Conservation (phyloP, 2,888 invertebrate species). For the Cephus pygmeus region DNA sequence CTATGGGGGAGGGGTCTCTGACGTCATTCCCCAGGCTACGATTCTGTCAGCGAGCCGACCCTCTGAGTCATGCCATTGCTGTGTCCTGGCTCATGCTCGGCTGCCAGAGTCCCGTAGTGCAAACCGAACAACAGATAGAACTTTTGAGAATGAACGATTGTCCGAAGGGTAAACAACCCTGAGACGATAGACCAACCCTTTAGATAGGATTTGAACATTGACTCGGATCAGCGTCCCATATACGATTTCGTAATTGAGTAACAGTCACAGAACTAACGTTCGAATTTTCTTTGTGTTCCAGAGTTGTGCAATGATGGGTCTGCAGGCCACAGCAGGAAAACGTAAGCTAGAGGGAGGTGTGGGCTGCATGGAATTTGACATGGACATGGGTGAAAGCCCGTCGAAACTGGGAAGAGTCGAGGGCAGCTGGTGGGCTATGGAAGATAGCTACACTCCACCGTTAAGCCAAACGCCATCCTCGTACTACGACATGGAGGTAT, state of each 20-base stretch:
- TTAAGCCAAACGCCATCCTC: constrained; percentile 47
- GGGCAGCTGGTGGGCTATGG: constrained; percentile 65
- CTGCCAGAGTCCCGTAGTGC: neutral
- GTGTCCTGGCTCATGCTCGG: constrained; percentile 20
- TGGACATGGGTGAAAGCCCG: constrained; percentile 71
- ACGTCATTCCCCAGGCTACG: constrained; percentile 54
- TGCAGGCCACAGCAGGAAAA: constrained; percentile 79
- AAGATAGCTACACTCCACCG: constrained; percentile 55
- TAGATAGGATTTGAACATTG: neutral
- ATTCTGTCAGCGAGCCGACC: constrained; percentile 54
- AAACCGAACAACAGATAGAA: neutral
- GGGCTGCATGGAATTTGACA: constrained; percentile 67
- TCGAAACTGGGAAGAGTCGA: constrained; percentile 69
- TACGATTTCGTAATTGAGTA: neutral
- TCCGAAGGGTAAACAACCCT: neutral
- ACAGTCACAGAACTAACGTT: neutral
- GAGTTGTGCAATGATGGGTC: constrained; percentile 80
- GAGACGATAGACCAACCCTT: neutral
- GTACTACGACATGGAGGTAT: constrained; percentile 61
- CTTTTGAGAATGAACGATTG: neutral
- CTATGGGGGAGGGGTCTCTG: constrained; percentile 49
- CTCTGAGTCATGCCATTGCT: constrained; percentile 58
- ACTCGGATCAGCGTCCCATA: neutral
- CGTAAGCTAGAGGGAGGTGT: constrained; percentile 72
- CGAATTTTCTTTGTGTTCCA: constrained; percentile 46